These are phyloP conservation scores for Protonemura montana DNA, from an alignment of 2,888 invertebrate species.

Conservation along the genomic window DNA sequence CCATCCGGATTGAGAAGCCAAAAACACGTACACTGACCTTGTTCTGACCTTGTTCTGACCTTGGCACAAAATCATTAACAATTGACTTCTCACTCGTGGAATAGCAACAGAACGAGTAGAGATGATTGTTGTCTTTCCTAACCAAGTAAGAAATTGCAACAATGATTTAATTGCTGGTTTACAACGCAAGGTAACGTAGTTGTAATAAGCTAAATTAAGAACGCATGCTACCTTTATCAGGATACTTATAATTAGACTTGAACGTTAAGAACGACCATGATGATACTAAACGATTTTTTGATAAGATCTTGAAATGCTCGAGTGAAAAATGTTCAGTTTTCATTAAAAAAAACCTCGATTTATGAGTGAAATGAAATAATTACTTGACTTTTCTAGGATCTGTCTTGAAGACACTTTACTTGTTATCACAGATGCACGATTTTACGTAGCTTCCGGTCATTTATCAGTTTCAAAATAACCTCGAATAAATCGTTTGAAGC, in stretches of 20 bases:
- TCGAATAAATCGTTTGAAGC: slow-evolving; percentile 8
- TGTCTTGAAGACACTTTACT: neutral
- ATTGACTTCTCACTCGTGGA: too few species aligned
- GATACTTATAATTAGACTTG: neutral
- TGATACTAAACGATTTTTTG: neutral
- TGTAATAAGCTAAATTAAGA: neutral
- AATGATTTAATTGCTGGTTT: neutral
- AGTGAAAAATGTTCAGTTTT: neutral
- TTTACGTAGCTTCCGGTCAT: slow-evolving; percentile 17
- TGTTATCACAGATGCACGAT: too few species aligned
- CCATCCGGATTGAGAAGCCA: neutral
- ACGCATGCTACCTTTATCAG: neutral
- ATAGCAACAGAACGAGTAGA: too few species aligned
- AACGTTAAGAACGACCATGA: neutral
- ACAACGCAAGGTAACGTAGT: neutral
- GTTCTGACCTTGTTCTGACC: too few species aligned
- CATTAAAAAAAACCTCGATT: neutral
- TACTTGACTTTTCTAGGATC: neutral
- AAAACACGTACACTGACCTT: neutral
- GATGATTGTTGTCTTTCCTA: neutral
- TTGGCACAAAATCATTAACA: too few species aligned
- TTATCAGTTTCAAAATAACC: slow-evolving; percentile 22
- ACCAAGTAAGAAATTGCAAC: neutral
- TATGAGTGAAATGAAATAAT: neutral
- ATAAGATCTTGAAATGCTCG: neutral